Evolutionary conservation across 2,113 vertebrate species (phyloP), one percentile per base, ranked within the genome.

Genomic region (Pseudopodoces humilis): DNA sequence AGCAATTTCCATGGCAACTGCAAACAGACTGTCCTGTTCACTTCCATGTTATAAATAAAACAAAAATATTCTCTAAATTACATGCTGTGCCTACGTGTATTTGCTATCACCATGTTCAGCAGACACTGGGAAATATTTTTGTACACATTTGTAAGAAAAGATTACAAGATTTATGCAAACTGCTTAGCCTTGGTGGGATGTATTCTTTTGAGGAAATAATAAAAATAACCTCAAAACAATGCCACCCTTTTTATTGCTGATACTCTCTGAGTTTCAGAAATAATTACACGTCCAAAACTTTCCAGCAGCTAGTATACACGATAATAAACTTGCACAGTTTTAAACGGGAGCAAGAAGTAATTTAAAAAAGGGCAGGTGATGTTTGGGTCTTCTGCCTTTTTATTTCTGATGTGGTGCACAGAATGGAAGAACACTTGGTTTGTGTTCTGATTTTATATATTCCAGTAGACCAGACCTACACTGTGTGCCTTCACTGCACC

Each of bases 1-100:
- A 94, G 90, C 62, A 90, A 97, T 96, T 93, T 95, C 96, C 95
- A 97, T 96, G 95, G 96, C 86, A 97, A 97, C 96, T 82, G 86
- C 96, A 97, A 96, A 96, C 96, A 97, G 94, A 93, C 72, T 22
- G 4, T 97, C 95, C 94, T 95, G 94, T 92, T 94, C 93, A 88
- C 88, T 95, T 95, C 93, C 58, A 74, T 74, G 88, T 94, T 96
- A 94, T 95, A 97, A 97, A 96, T 96, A 97, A 96, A 97, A 97
- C 93, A 97, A 94, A 96, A 97, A 95, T 95, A 97, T 91, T 95
- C 94, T 79, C 88, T 68, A 94, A 96, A 97, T 97, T 94, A 88
- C 90, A 84, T 65, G 86, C 95, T 93, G 80, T 96, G 90, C 46
- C 88, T 95, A 72, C 86, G n/a, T 94, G 83, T 96, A 95, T 97